Conservation (phyloP, 2,888 invertebrate species). For the Bruchidius siliquastri region DNA sequence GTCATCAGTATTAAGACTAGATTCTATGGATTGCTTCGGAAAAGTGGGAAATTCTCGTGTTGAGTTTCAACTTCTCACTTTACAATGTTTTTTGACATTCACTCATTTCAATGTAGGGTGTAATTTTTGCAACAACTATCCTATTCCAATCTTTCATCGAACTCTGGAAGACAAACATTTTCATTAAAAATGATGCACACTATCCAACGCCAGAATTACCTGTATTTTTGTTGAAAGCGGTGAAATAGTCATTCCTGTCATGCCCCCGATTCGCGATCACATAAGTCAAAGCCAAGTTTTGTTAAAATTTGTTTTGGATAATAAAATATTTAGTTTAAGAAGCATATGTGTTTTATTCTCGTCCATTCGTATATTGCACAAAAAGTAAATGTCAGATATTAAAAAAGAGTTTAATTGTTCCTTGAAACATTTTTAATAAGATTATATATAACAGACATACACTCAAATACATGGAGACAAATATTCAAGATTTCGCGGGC, state of each 20-base stretch:
- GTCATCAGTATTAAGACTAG: too few relatives aligned
- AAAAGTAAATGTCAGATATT: conserved; percentile 9
- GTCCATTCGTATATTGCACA: neutral
- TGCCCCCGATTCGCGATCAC: neutral
- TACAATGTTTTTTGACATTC: too few relatives aligned
- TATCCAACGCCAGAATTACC: neutral
- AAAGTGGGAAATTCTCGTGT: too few relatives aligned
- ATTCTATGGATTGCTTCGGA: too few relatives aligned
- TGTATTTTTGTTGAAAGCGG: conserved; percentile 5
- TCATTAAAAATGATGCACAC: neutral
- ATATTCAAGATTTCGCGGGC: conserved; percentile 34
- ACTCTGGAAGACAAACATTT: too few relatives aligned
- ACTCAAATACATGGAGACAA: conserved; percentile 37
- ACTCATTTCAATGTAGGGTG: too few relatives aligned
- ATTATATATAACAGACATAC: conserved; percentile 38
- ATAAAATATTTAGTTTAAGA: conserved; percentile 19
- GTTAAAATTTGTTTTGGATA: conserved; percentile 31
- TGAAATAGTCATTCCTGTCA: conserved; percentile 6
- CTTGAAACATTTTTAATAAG: conserved; percentile 37
- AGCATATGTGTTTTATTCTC: neutral
- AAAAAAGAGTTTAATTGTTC: conserved; percentile 35
- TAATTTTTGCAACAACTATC: too few relatives aligned
- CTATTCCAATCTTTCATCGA: too few relatives aligned
- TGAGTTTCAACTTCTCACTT: too few relatives aligned
- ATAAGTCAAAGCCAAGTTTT: conserved; percentile 27